Conservation (phyloP, 2,797 vertebrate genomes). For the Acrossocheilus wenchowensis region DNA sequence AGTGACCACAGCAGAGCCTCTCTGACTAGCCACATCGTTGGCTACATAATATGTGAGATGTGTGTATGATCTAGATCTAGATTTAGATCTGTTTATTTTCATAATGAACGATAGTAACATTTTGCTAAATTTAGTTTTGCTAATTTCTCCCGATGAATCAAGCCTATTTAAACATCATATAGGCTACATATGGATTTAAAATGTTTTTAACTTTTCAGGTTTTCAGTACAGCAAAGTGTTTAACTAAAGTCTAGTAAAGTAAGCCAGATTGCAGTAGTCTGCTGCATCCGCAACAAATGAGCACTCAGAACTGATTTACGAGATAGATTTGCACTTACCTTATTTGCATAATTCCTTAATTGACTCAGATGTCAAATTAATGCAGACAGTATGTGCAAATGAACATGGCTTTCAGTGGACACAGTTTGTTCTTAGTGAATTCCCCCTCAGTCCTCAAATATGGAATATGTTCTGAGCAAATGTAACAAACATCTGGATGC, state of each 20-base stretch:
- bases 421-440: constrained; percentile 22
- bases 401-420: neutral
- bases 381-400: constrained; percentile 4
- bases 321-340: neutral
- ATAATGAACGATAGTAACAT: neutral
- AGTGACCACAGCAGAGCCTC: constrained; percentile 24
- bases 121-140: neutral
- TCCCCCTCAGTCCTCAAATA: constrained; percentile 4
- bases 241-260: neutral
- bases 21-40: neutral
- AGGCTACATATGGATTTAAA: neutral
- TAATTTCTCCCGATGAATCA: neutral
- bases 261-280: neutral
- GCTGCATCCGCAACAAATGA: neutral
- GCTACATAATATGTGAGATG: neutral
- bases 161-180: neutral
- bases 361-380: constrained; percentile 11
- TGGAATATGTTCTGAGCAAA: neutral
- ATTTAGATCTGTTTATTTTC: neutral
- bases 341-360: neutral
- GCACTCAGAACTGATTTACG: neutral
- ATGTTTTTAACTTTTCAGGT: neutral
- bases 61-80: neutral
- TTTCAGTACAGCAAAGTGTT: neutral
- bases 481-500: constrained; percentile 26